Percentiles rank a stretch among this genome's conserved stretches.
These are phyloP conservation scores for Petrocephalus sullivani DNA, from an alignment of 2,797 vertebrate genomes.

Conservation along the genomic window DNA sequence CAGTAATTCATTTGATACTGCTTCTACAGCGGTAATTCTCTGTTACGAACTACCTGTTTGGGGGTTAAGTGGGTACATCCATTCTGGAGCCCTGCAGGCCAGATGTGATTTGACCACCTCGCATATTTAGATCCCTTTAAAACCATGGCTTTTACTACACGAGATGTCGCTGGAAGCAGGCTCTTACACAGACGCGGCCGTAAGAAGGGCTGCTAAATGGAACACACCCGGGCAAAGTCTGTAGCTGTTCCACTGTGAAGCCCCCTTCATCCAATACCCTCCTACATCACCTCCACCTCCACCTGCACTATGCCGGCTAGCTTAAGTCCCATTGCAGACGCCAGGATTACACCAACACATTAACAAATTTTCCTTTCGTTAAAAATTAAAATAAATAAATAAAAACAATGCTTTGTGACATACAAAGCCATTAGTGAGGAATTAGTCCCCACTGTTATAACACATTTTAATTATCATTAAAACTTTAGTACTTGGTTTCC, in stretches of 20 bases:
- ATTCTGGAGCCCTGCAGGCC: neutral
- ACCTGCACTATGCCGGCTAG: neutral
- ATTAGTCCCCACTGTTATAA: neutral
- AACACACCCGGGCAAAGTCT: neutral
- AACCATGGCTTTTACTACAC: conserved; percentile 21
- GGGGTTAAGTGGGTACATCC: conserved; percentile 31
- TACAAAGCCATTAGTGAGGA: neutral
- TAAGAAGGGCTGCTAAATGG: neutral
- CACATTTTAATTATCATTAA: neutral
- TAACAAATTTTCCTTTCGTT: neutral
- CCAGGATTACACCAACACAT: conserved; percentile 24
- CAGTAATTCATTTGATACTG: neutral
- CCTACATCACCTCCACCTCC: neutral
- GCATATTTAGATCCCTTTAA: conserved; percentile 16
- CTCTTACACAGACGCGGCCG: neutral
- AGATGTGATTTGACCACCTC: conserved; percentile 30
- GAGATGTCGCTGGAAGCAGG: neutral
- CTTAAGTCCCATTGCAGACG: neutral
- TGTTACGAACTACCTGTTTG: conserved; percentile 31
- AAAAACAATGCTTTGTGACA: neutral
- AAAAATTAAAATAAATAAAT: neutral
- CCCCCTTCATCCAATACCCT: conserved; percentile 14
- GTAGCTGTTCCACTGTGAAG: neutral
- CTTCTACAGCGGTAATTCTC: conserved; percentile 28
- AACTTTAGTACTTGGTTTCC: neutral